phyloP scores from a whole-genome alignment of 2,888 invertebrate species.

The Cylloceria caligata region DNA sequence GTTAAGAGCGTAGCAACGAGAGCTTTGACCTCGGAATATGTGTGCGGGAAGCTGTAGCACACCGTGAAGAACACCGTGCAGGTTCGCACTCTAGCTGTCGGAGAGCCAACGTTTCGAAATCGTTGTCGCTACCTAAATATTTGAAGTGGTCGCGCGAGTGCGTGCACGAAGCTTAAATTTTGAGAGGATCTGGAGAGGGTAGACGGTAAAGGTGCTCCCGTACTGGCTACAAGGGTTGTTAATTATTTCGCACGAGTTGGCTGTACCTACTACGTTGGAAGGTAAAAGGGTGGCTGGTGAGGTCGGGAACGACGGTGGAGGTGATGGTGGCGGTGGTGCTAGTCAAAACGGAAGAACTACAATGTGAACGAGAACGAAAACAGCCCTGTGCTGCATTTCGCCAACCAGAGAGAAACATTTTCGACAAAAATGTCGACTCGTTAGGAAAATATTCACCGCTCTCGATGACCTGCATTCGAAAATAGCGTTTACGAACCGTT shows the following conservation, averaged over 20 bases:
- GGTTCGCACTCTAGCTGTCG: constrained; percentile 46
- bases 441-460: constrained; percentile 17
- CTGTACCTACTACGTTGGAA: constrained; percentile 29
- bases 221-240: constrained; percentile 76
- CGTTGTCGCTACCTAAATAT: constrained; percentile 74
- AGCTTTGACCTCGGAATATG: constrained; percentile 22
- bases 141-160: constrained; percentile 73
- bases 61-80: constrained; percentile 8
- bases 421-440: constrained; percentile 13
- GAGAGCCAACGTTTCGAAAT: constrained; percentile 67
- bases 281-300: constrained; percentile 25
- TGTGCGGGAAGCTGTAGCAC: not conserved
- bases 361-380: constrained; percentile 66
- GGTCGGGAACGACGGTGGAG: not conserved
- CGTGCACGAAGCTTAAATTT: constrained; percentile 74
- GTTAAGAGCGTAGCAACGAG: constrained; percentile 14
- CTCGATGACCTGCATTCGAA: constrained; percentile 31
- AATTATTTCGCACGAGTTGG: constrained; percentile 82
- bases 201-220: constrained; percentile 47
- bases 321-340: constrained; percentile 55
- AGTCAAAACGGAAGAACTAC: constrained; percentile 68
- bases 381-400: constrained; percentile 40
- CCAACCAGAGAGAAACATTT: constrained; percentile 54
- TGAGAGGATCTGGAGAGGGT: constrained; percentile 63
- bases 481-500: not conserved